Evolutionary conservation across 2,888 invertebrate species (phyloP).

Genomic region (Galeruca laticollis): DNA sequence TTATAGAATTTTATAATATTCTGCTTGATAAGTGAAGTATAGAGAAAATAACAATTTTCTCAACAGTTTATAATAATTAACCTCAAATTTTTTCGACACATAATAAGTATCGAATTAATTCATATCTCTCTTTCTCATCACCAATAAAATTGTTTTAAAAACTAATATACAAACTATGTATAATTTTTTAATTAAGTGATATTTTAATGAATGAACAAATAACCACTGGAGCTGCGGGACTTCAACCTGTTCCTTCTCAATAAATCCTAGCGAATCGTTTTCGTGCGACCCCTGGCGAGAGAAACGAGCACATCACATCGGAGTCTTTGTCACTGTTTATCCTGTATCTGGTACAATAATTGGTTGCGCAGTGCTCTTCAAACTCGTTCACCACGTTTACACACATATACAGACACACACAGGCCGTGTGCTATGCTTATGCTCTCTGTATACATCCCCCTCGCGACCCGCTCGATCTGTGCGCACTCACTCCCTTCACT

Average conservation of each 20-base stretch:
- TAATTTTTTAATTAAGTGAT: background rate
- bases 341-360: conserved; percentile 63
- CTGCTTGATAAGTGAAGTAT: too few relatives aligned
- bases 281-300: conserved; percentile 29
- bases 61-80: too few relatives aligned
- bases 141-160: too few relatives aligned
- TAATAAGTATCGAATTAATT: too few relatives aligned
- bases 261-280: conserved; percentile 21
- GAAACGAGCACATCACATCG: conserved; percentile 37
- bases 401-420: conserved; percentile 33
- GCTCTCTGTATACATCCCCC: conserved; percentile 10
- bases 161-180: too few relatives aligned
- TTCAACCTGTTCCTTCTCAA: conserved; percentile 7
- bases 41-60: too few relatives aligned
- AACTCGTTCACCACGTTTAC: conserved; percentile 59
- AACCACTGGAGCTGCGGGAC: conserved; percentile 3
- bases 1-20: too few relatives aligned
- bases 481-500: conserved; percentile 25
- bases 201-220: background rate
- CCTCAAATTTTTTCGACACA: too few relatives aligned
- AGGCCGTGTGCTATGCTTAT: conserved; percentile 29
- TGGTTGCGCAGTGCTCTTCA: conserved; percentile 62
- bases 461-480: conserved; percentile 9
- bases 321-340: conserved; percentile 62
- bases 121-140: too few relatives aligned